Evolutionary conservation across 2,113 vertebrate genomes (phyloP).

Genomic region (Oncorhynchus tshawytscha): DNA sequence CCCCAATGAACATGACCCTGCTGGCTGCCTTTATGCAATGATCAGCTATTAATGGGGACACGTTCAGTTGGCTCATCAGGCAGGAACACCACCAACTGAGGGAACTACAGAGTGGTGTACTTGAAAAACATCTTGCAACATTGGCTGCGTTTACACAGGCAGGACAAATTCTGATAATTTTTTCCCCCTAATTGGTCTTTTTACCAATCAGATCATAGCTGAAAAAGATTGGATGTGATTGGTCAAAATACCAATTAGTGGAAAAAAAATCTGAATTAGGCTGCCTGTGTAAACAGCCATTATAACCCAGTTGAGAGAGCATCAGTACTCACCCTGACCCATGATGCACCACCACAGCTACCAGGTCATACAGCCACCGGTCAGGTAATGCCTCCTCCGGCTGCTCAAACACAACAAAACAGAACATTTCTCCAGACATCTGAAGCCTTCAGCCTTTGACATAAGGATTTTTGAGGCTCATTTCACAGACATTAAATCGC

Average conservation of each 20-base stretch:
- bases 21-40: not conserved
- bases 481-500: too few species aligned
- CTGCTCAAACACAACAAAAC: constrained; percentile 59
- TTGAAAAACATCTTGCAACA: not conserved
- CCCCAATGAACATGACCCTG: not conserved
- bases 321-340: constrained; percentile 88
- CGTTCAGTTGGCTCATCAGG: not conserved
- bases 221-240: not conserved
- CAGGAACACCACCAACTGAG: not conserved
- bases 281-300: too few species aligned
- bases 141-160: too few species aligned
- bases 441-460: too few species aligned
- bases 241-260: too few species aligned
- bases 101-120: not conserved
- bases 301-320: too few species aligned
- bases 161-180: too few species aligned
- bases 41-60: not conserved
- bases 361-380: constrained; percentile 90
- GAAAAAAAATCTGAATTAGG: too few species aligned
- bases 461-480: too few species aligned
- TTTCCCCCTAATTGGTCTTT: too few species aligned
- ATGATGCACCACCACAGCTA: constrained; percentile 94
- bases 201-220: not conserved
- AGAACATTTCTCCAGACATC: too few species aligned
- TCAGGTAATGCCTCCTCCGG: constrained; percentile 87